A percentile compares a stretch with the other conserved stretches of the same genome.
These are phyloP conservation scores for Yponomeuta malinellus DNA, from an alignment of 2,888 invertebrate genomes.

Conservation along the genomic window DNA sequence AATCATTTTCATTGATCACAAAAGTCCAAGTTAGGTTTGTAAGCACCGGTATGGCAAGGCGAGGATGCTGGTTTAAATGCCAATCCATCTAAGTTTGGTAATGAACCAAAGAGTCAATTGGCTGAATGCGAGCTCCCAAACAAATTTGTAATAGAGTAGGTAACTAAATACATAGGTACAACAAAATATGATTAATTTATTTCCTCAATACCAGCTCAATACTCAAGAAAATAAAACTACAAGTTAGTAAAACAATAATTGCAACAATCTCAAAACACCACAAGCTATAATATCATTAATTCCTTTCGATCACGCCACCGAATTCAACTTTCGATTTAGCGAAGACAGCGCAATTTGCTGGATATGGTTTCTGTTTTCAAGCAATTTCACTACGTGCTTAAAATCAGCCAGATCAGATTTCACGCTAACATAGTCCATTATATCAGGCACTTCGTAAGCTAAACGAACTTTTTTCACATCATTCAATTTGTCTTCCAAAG, in stretches of 20 bases:
- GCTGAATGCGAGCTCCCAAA: too few relatives aligned
- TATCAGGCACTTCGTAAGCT: conserved; percentile 70
- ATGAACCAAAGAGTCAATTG: too few relatives aligned
- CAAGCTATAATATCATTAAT: not conserved
- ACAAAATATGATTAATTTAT: not conserved
- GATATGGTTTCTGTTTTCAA: conserved; percentile 50
- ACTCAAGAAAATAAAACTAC: not conserved
- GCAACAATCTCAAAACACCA: not conserved
- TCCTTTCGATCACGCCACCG: conserved; percentile 23
- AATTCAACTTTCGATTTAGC: conserved; percentile 39
- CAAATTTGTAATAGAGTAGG: too few relatives aligned
- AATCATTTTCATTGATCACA: too few relatives aligned
- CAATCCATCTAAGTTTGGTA: too few relatives aligned
- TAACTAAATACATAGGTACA: not conserved
- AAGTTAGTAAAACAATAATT: not conserved
- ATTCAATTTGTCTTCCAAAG: conserved; percentile 45
- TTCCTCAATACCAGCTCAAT: not conserved
- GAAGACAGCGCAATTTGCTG: conserved; percentile 56
- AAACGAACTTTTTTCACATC: conserved; percentile 51
- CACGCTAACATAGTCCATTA: conserved; percentile 74
- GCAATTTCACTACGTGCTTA: conserved; percentile 49
- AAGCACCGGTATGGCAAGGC: too few relatives aligned
- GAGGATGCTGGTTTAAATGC: too few relatives aligned
- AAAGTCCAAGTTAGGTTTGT: too few relatives aligned
- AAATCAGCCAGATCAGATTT: conserved; percentile 68